Evolutionary conservation across 1,140 invertebrate genomes (phyloP), one percentile per base, ranked within the genome.

Genomic region (Heliconius eleuchia): DNA sequence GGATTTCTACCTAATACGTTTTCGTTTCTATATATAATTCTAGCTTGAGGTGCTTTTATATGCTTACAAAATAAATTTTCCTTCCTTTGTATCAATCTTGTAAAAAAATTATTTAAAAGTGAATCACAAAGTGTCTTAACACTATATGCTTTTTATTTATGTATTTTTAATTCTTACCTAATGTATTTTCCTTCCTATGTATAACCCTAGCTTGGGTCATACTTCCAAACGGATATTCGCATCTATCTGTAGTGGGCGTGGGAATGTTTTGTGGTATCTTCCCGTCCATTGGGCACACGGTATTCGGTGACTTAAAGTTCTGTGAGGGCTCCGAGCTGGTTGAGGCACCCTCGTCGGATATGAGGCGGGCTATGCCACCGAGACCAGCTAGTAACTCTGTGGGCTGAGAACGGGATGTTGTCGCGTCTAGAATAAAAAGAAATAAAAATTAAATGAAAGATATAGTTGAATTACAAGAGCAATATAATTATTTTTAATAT

Each of bases 221-320:
- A 91, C 97, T 98, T 83, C 97, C 97, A 90, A 98, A 98, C 23
- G 98, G 97, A 93, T 97, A 98, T 85, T 96, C 94, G 94, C 94
- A 86, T 23, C 95, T 84, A 37, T 95, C 95, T 1, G 94, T 83
- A 30, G 95, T 88, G 72, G 95, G 88, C 23, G 92, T 91, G 83
- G 95, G 92, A 81, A 94, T 93, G 84, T 92, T 92, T 77, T 93
- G 90, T 42, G 96, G 96, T 78, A 96, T 95, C 91, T 96, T 96
- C 86, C 96, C 96, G 88, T 97, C 97, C 92, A 97, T 96, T 1
- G 97, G 97, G 77, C 97, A 97, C 42, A 98, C 97, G 71, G 97
- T 97, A 91, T 98, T 98, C 55, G 97, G 97, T 60, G 97, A 97
- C 90, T 97, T 97, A 93, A 98, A 98, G 85, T 93, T 88, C 74